These are phyloP conservation scores for Panurus biarmicus DNA, from an alignment of 2,113 vertebrate species.

Conservation along the genomic window DNA sequence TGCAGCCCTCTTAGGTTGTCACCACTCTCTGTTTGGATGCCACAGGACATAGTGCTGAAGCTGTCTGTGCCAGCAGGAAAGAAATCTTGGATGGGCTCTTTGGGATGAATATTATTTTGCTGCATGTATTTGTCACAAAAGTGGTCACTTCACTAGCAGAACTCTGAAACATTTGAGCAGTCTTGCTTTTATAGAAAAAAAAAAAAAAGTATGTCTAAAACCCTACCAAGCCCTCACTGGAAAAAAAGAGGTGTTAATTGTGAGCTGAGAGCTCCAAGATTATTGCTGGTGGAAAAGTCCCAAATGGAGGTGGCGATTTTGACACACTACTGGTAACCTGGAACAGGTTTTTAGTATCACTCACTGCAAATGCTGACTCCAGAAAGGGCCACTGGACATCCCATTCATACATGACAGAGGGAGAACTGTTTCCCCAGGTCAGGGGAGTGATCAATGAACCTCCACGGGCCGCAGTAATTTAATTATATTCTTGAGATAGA, in stretches of 20 bases:
- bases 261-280: not conserved
- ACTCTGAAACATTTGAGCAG: not conserved
- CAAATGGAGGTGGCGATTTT: not conserved
- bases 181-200: not conserved
- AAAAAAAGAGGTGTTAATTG: not conserved
- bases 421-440: not conserved
- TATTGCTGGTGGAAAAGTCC: not conserved
- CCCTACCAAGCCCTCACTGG: not conserved
- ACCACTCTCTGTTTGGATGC: not conserved
- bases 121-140: not conserved
- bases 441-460: not conserved
- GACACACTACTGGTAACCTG: not conserved
- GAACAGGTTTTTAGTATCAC: not conserved
- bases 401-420: not conserved
- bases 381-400: not conserved
- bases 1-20: not conserved
- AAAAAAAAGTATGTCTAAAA: not conserved
- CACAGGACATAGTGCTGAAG: not conserved
- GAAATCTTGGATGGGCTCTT: not conserved
- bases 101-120: not conserved
- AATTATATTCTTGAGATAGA: not conserved
- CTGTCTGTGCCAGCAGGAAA: not conserved
- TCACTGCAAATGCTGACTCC: rapidly evolving
- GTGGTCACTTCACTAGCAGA: not conserved
- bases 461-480: not conserved